Base-by-base conservation (phyloP, 2,797 vertebrate genomes). In the Threskiornis aethiopicus region DNA sequence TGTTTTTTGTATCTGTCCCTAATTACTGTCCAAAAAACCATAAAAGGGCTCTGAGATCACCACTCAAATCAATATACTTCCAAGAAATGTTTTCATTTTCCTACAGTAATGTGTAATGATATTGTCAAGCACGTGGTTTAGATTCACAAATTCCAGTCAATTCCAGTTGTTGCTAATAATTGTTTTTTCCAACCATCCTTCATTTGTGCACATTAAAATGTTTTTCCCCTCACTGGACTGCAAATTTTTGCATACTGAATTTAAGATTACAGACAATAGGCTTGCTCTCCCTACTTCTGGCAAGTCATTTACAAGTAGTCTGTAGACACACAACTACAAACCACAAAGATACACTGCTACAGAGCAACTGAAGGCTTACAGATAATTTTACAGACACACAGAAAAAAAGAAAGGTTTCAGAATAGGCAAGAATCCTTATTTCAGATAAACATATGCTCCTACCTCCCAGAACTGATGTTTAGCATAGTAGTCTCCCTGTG, bases 401-500 rank as follows among this genome's bases (percentile, higher is more conserved):
- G 1, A 61, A 39, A 49, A 41, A 39, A 13, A 84, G 28, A 47
- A 42, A 15, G 13, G 24, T 55, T 84, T 72, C 42, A 76, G 26
- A 92, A 78, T 6, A 72, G 37, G 46, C 13, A 93, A 87, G 46
- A 91, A 80, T 44, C 44, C 28, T 90, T 77, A 61, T 66, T 95
- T 90, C 76, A 91, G 26, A 65, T 17, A 81, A 89, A 82, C 7
- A 41, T 35, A 37, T 31, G 44, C 37, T 90, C 94, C 77, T 96
- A 99, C 98, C 98, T 98, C 98, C 98, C 98, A 99, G 91, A 98
- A 98, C 84, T 98, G 98, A 91, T 99, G 98, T 78, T 98, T 98
- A 57, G 98, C 98, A 7, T 98, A 99, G 88, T 99, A 99, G 29
- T 99, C 98, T 87, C 98, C 98, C 89, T 98, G 98, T 16, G 96